A percentile compares a stretch with the other conserved stretches of the same genome.
Evolutionary conservation across 1,140 invertebrate genomes (phyloP).

Genomic region (Babylonia areolata): DNA sequence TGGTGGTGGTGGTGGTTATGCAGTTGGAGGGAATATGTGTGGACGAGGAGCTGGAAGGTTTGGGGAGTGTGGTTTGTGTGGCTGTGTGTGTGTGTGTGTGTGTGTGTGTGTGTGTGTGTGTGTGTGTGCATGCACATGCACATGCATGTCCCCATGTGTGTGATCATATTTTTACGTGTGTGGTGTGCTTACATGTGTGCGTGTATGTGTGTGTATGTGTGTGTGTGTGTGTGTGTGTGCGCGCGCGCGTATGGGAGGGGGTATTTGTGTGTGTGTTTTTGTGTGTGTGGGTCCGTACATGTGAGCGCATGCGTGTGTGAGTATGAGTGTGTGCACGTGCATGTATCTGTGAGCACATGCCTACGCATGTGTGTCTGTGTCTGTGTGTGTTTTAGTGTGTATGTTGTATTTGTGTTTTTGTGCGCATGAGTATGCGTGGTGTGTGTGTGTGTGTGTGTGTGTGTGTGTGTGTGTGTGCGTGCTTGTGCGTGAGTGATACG

Average conservation of each 20-base stretch:
- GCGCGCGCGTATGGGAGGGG: neutral
- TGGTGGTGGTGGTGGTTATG: too few species aligned
- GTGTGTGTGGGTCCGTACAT: neutral
- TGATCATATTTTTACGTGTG: neutral
- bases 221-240: constrained; percentile 2
- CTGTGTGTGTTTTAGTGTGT: too few species aligned
- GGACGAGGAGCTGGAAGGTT: too few species aligned
- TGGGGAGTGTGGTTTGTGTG: neutral
- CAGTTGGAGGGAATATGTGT: neutral
- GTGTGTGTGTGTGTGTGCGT: neutral
- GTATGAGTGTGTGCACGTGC: neutral
- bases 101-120: constrained; percentile 22
- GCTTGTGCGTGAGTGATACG: neutral
- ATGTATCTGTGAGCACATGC: too few species aligned
- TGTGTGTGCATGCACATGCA: neutral
- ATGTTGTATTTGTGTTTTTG: too few species aligned
- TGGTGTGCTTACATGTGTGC: neutral
- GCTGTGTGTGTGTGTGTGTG: constrained; percentile 27
- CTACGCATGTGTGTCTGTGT: neutral
- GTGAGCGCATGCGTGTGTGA: neutral
- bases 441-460: constrained; percentile 15
- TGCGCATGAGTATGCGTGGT: too few species aligned
- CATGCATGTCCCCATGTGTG: neutral
- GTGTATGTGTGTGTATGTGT: neutral
- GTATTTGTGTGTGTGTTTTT: neutral